Evolutionary conservation across 2,113 vertebrate genomes (phyloP).

Genomic region (Lanius ludovicianus): DNA sequence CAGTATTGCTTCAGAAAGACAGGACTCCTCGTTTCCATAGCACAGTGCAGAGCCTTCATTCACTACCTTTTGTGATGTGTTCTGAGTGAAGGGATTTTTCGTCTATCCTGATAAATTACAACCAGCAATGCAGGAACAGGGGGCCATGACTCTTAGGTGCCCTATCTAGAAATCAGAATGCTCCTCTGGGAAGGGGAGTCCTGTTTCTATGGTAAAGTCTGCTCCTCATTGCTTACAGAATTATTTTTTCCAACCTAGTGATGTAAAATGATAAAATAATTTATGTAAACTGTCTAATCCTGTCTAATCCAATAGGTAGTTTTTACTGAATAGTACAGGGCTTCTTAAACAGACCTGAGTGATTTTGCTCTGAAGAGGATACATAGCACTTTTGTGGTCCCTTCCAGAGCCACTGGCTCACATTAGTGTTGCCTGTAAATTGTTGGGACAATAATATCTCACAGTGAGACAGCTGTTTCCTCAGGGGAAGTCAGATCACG

Average conservation of each 20-base stretch:
- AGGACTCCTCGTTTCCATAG: neutral
- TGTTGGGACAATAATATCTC: neutral
- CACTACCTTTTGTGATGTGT: neutral
- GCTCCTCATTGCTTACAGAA: neutral
- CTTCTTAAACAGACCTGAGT: neutral
- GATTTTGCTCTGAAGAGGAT: neutral
- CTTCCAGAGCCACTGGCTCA: neutral
- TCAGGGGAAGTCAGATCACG: neutral
- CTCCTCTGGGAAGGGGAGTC: neutral
- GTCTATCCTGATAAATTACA: neutral
- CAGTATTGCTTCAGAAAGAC: neutral
- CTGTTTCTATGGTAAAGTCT: neutral
- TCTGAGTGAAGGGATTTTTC: neutral
- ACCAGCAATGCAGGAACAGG: neutral
- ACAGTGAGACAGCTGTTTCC: neutral
- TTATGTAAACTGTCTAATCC: neutral
- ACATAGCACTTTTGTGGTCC: neutral
- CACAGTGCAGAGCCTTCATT: neutral
- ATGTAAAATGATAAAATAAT: neutral
- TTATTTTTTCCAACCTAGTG: neutral
- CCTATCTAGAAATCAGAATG: neutral
- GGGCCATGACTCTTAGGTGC: neutral
- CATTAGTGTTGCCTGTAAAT: rapidly evolving
- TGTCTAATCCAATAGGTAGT: neutral
- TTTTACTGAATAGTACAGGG: neutral